phyloP scores from a whole-genome alignment of 64 coral and sea anemone genomes.

The Dendrophyllia cribrosa region DNA sequence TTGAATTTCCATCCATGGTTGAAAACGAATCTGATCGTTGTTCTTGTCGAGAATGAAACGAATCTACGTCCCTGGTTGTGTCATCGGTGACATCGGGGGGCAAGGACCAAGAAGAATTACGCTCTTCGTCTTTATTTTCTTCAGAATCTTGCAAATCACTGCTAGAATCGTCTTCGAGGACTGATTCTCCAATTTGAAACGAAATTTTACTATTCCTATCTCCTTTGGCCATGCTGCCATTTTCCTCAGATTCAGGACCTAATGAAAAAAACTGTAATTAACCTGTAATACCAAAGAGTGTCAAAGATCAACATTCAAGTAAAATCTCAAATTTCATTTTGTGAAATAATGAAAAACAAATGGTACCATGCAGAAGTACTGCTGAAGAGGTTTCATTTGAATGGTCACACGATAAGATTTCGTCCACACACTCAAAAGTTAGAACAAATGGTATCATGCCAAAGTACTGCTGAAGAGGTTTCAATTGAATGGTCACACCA shows the following conservation, averaged over 20 bases:
- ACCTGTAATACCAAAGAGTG: too few species aligned
- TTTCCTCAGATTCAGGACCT: not conserved
- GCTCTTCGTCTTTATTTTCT: not conserved
- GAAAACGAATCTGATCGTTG: not conserved
- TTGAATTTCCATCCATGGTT: not conserved
- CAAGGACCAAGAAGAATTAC: not conserved
- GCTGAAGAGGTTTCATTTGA: too few species aligned
- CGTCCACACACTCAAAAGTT: too few species aligned
- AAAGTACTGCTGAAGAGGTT: too few species aligned
- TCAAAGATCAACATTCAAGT: too few species aligned
- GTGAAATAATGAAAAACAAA: too few species aligned
- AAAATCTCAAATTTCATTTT: too few species aligned
- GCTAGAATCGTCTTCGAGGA: not conserved
- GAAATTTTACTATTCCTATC: not conserved
- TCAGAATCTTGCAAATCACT: not conserved
- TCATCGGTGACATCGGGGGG: not conserved
- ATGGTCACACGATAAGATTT: too few species aligned
- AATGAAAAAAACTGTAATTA: not conserved
- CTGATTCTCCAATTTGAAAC: not conserved
- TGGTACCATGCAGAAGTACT: too few species aligned
- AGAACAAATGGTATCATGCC: too few species aligned
- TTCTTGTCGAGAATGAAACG: not conserved
- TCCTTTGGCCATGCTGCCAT: not conserved
- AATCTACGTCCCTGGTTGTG: not conserved
- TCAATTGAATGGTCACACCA: too few species aligned